Evolutionary conservation across 1,140 invertebrate genomes (phyloP).

Genomic region (Nymphalis io): DNA sequence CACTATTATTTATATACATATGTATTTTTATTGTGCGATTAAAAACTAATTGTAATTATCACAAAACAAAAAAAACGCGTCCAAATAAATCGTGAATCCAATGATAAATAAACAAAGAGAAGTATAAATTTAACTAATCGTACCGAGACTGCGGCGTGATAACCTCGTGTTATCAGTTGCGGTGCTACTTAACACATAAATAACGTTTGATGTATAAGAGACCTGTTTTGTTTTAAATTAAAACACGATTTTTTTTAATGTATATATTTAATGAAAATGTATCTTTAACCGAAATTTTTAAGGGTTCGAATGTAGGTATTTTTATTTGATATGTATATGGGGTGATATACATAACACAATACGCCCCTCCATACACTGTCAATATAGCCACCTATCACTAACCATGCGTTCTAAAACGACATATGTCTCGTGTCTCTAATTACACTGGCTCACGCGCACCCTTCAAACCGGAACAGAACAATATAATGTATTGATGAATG

Average conservation of each 20-base stretch:
- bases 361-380: too few relatives aligned
- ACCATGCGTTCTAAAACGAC: too few relatives aligned
- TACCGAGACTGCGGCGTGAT: slow-evolving; percentile 33
- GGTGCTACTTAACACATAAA: slow-evolving; percentile 38
- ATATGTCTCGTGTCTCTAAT: too few relatives aligned
- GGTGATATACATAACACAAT: too few relatives aligned
- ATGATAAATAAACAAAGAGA: slow-evolving; percentile 11
- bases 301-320: too few relatives aligned
- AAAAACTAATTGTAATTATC: not conserved
- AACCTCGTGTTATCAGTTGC: slow-evolving; percentile 45
- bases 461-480: too few relatives aligned
- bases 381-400: too few relatives aligned
- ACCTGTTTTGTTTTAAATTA: not conserved
- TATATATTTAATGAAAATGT: not conserved
- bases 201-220: not conserved
- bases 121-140: slow-evolving; percentile 34
- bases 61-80: not conserved
- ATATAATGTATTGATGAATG: too few relatives aligned
- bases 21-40: not conserved
- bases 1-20: too few relatives aligned
- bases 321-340: too few relatives aligned
- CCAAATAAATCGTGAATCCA: slow-evolving; percentile 6
- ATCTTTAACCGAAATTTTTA: not conserved
- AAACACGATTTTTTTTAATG: not conserved
- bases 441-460: too few relatives aligned